Conservation (phyloP, 2,888 invertebrate genomes). For the Aricia artaxerxes region DNA sequence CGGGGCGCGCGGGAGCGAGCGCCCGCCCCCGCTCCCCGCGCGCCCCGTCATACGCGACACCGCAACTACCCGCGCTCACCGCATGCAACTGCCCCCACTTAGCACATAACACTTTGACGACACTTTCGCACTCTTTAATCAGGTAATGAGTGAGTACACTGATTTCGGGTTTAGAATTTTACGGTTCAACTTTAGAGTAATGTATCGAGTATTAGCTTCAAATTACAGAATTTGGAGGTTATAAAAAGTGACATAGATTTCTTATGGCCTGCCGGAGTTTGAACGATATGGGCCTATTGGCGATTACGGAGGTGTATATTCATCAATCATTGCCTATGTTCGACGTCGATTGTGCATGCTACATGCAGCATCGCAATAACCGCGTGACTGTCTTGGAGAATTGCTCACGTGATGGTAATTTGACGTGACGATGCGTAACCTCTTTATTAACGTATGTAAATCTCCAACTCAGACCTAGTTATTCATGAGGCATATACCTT, state of each 20-base stretch:
- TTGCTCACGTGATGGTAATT: too few relatives aligned
- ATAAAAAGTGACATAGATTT: constrained; percentile 7
- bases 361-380: too few relatives aligned
- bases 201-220: too few relatives aligned
- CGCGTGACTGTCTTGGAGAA: too few relatives aligned
- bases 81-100: constrained; percentile 13
- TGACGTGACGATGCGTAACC: too few relatives aligned
- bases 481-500: too few relatives aligned
- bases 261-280: neutral
- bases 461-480: too few relatives aligned
- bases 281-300: too few relatives aligned
- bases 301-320: too few relatives aligned
- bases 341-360: too few relatives aligned
- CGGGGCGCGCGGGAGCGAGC: constrained; percentile 76
- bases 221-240: neutral
- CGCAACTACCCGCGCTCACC: constrained; percentile 50
- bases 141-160: neutral
- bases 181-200: neutral
- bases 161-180: neutral
- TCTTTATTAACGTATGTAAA: too few relatives aligned
- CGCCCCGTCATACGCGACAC: constrained; percentile 72
- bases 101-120: constrained; percentile 7
- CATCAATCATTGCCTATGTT: too few relatives aligned
- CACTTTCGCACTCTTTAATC: neutral
- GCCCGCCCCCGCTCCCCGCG: constrained; percentile 75